phyloP scores from a whole-genome alignment of 2,888 invertebrate species.

The Campoplex nolae region DNA sequence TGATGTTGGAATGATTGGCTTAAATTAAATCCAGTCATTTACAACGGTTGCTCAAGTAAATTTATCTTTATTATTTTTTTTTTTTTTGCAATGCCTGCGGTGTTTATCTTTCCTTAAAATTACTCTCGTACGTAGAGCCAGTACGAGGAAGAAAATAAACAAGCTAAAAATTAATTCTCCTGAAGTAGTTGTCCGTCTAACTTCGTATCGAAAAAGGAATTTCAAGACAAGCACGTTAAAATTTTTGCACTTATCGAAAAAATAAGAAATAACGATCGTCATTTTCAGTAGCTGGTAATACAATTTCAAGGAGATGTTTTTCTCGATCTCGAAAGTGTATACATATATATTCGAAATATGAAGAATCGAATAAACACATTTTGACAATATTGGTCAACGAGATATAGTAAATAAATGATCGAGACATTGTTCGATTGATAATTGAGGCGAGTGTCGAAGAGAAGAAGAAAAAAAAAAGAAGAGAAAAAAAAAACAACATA shows the following conservation, averaged over 20 bases:
- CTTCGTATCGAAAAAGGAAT: background rate
- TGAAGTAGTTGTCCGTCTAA: background rate
- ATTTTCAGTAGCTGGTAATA: background rate
- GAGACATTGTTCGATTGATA: conserved; percentile 15
- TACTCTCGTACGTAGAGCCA: background rate
- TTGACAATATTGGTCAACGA: background rate
- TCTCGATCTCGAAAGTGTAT: background rate
- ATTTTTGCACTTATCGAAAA: background rate
- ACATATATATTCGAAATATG: background rate
- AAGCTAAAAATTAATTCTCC: background rate
- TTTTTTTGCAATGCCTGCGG: too few relatives aligned
- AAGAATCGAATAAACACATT: background rate
- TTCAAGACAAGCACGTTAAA: background rate
- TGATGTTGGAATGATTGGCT: too few relatives aligned
- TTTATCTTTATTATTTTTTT: too few relatives aligned
- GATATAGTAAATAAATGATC: background rate
- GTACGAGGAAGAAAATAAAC: background rate
- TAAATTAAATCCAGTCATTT: too few relatives aligned
- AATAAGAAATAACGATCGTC: background rate
- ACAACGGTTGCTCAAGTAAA: too few relatives aligned
- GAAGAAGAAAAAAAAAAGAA: conserved; percentile 2
- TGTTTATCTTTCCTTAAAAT: background rate
- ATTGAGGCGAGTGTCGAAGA: background rate
- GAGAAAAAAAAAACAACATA: background rate
- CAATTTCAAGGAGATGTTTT: background rate